Percentiles rank a stretch among this genome's conserved stretches.
These are phyloP conservation scores for Sporophila hypoxantha DNA, from an alignment of 2,113 vertebrate genomes.

Conservation along the genomic window DNA sequence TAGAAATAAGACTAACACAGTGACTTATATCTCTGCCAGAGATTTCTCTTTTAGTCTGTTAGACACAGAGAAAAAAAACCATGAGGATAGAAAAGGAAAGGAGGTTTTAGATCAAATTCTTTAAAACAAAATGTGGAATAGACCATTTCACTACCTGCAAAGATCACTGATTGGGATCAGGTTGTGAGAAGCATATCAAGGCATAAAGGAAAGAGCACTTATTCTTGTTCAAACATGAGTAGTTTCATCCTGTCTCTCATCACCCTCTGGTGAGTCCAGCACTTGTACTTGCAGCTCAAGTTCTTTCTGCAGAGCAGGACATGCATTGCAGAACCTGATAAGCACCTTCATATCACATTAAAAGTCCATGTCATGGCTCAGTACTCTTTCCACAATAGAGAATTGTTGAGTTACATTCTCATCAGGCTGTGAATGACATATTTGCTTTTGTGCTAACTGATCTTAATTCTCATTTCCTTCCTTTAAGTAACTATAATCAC, in stretches of 20 bases:
- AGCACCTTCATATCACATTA: background rate
- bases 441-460: background rate
- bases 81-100: background rate
- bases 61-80: background rate
- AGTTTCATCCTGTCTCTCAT: background rate
- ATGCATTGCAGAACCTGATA: background rate
- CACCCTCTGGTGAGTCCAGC: background rate
- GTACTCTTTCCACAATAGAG: background rate
- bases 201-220: background rate
- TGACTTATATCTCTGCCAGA: background rate
- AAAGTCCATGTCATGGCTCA: background rate
- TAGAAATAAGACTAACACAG: background rate
- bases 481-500: background rate
- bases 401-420: background rate
- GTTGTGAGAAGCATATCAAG: background rate
- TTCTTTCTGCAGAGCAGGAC: background rate
- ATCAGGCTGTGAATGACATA: background rate
- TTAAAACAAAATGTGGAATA: background rate
- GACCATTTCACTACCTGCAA: background rate
- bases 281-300: background rate
- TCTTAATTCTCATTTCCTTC: conserved; percentile 17
- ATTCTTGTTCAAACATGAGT: background rate
- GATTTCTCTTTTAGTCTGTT: background rate
- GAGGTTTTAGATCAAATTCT: background rate
- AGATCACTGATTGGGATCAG: background rate